Evolutionary conservation across 2,113 vertebrate species (phyloP), one percentile per base, ranked within the genome.

Genomic region (Eurystomus gularis): DNA sequence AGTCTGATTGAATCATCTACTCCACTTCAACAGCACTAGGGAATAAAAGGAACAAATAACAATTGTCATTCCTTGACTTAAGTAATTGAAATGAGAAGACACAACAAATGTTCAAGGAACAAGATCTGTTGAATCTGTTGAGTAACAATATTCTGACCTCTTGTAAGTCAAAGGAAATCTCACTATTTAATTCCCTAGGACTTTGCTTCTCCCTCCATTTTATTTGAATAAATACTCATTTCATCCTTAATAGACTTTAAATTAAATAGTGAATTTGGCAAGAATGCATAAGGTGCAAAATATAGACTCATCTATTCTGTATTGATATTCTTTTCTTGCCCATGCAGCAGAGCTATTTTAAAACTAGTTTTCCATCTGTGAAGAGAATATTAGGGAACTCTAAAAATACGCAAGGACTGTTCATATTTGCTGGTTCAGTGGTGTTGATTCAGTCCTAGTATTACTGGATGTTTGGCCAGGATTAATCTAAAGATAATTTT

Each of bases 301-400:
- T 92, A 26, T 24, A 96, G 72, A 76, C 71, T 77, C 52, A 58
- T 58, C 83, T 77, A 48, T 93, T 91, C 95, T 93, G 33, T 68
- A 87, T n/a, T 79, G 71, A 75, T 95, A 60, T 78, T 93, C 65
- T 82, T 90, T 93, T 8, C 80, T 88, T 94, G 35, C 69, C 83
- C 58, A 97, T 96, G 96, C 60, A 96, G 82, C 62, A 86, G 31
- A 94, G 79, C 68, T 97, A 96, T 96, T 96, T 94, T 95, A 95
- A 96, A 92, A 78, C 17, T 61, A 75, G 77, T 81, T 92, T 65
- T 92, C 61, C 64, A 88, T 85, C 90, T 96, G 86, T 60, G 19
- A 94, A 79, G 52, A 79, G 44, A 84, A 95, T 94, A 91, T 90
- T 93, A 91, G 71, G 46, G 24, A 91, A 87, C 31, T 91, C 80